Conservation (phyloP, 2,888 invertebrate genomes). For the Ectobius pallidus region DNA sequence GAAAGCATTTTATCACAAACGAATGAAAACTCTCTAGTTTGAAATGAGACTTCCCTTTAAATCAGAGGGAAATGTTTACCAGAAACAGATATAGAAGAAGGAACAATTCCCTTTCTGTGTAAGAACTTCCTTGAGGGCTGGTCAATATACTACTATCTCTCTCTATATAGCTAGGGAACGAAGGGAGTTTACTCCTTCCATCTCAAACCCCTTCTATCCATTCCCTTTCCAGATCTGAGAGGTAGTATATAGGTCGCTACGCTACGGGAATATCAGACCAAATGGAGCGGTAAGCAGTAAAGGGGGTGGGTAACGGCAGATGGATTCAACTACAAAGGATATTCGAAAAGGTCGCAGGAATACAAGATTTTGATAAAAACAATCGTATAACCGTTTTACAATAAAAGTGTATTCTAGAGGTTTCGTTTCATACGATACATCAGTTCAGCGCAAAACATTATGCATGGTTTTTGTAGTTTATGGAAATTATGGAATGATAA, state of each 20-base stretch:
- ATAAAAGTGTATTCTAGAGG: neutral
- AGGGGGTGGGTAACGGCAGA: constrained; percentile 7
- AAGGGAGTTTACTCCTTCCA: no score
- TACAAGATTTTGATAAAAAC: constrained; percentile 16
- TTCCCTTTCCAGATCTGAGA: neutral
- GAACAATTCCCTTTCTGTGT: neutral
- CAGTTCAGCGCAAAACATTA: no score
- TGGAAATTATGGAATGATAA: no score
- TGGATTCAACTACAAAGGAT: constrained; percentile 20
- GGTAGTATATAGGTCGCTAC: neutral
- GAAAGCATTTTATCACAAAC: no score
- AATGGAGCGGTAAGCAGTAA: constrained; percentile 23
- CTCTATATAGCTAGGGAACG: neutral
- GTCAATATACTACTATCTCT: constrained; percentile 19
- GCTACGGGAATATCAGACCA: constrained; percentile 23
- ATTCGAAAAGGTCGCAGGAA: neutral
- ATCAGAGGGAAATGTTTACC: neutral
- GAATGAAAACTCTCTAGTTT: no score
- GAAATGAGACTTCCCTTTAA: no score
- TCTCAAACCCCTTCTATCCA: no score
- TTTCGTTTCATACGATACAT: no score
- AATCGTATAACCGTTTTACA: neutral
- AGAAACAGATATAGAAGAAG: neutral
- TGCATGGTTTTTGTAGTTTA: no score
- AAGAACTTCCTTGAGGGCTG: constrained; percentile 9